Conservation (phyloP, 1,140 invertebrate genomes). For the Elymnias hypermnestra region DNA sequence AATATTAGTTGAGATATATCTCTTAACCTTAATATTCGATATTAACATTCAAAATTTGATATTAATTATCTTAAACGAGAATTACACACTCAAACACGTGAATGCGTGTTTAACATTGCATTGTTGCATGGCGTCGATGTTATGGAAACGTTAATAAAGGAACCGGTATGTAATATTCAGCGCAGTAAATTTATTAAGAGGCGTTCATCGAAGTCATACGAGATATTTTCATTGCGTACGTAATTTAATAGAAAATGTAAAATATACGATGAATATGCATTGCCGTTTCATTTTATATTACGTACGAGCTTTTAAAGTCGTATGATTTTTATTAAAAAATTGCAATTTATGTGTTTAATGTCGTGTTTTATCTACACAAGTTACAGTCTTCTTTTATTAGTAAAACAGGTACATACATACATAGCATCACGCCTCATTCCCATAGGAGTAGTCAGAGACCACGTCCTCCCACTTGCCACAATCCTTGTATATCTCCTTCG, state of each 20-base stretch:
- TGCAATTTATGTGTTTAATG: not conserved
- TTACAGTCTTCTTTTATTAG: no score
- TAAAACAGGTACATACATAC: no score
- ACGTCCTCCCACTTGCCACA: no score
- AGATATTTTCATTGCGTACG: conserved; percentile 13
- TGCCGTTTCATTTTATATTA: conserved; percentile 4
- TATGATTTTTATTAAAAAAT: not conserved
- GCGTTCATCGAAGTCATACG: conserved; percentile 12
- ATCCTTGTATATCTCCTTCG: no score
- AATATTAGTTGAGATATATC: no score
- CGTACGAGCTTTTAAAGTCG: not conserved
- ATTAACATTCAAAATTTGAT: no score
- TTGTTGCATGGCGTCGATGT: not conserved
- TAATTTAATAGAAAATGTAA: conserved; percentile 16
- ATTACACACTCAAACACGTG: no score
- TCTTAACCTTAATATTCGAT: no score
- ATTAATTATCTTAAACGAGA: no score
- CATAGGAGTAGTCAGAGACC: no score
- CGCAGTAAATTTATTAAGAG: conserved; percentile 17
- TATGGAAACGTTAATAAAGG: conserved; percentile 4
- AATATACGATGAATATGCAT: conserved; percentile 7
- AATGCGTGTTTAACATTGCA: not conserved
- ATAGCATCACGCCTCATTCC: no score
- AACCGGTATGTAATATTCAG: conserved; percentile 14
- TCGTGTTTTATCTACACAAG: no score